Base-by-base conservation (phyloP, 1,140 invertebrate genomes). In the Lethrus apterus region DNA sequence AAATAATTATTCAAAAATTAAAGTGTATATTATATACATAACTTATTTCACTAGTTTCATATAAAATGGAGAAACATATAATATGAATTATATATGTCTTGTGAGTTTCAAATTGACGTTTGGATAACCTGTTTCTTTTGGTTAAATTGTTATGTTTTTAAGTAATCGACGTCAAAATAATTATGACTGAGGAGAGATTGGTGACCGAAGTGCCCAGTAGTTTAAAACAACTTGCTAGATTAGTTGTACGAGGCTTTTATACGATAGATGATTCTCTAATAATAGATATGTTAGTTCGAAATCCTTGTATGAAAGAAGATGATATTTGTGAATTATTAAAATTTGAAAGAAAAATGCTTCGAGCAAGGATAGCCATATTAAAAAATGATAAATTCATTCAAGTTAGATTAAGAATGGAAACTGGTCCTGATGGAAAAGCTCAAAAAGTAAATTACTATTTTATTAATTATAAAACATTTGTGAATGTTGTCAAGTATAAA, bases 381-480 rank as follows among this genome's bases (percentile, higher is more conserved):
- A 86, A 86, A 65, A 92, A 81, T 66, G 93, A 97, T 64, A 93
- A 95, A 71, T 92, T 97, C 67, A 84, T 97, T 53, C 92, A 95
- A 80, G 83, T 87, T 1, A 76, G 89, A 55, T 73, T 96, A 47
- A 83, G 88, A 73, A 93, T 96, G 83, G 93, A 96, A 74, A 96
- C 93, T 40, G 92, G 91, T 18, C 74, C 79, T 2, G 93, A 97
- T 73, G 89, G 90, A n/a, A 94, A 93, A 75, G 89, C 90, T 13
- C 92, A 93, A 60, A 89, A 93, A 77, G 90, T 96, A 5, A 96
- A 95, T 66, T 97, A 96, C 70, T 97, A 96, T 68, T 97, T 93
- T 61, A 96, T 98, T 50, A 95, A 95, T 70, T 97, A 96, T 65
- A 93, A 93, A 75, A 86, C 83, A 11, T 96, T 97, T 72, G 93